A percentile compares a stretch with the other conserved stretches of the same genome.
Conservation (phyloP, 2,113 vertebrate species). For the Plecotus auritus region DNA sequence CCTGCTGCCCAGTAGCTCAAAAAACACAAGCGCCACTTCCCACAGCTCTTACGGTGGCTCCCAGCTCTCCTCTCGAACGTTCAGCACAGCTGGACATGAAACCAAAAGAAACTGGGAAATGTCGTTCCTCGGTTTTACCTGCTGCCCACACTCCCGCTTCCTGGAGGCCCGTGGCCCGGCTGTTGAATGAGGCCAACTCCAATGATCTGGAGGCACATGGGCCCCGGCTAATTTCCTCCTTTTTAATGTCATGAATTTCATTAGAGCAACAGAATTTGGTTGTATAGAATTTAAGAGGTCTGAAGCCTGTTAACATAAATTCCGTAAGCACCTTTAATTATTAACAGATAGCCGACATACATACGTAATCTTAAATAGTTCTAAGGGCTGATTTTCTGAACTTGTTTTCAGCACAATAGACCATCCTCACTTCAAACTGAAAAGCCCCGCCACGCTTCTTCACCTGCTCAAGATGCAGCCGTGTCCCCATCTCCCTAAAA, state of each 20-base stretch:
- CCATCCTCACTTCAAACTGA: slow-evolving; percentile 47
- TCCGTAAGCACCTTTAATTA: neutral
- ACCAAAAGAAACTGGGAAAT: neutral
- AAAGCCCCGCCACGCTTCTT: slow-evolving; percentile 49
- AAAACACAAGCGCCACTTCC: neutral
- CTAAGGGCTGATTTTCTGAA: slow-evolving; percentile 40
- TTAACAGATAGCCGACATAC: neutral
- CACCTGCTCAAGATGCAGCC: slow-evolving; percentile 70
- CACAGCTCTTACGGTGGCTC: neutral
- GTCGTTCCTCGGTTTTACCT: neutral
- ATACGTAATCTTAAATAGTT: neutral
- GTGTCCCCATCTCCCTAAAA: slow-evolving; percentile 78
- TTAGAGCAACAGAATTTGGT: neutral
- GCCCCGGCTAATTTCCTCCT: neutral
- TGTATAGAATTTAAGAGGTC: neutral
- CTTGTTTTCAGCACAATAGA: slow-evolving; percentile 40
- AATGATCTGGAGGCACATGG: neutral
- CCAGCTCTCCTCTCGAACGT: neutral
- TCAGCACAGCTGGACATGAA: neutral
- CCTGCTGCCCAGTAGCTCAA: neutral
- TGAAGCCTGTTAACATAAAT: neutral
- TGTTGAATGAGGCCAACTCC: neutral
- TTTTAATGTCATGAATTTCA: neutral
- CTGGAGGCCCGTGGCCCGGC: neutral
- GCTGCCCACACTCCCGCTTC: neutral